phyloP scores from a whole-genome alignment of 35 echinoderm and acorn worm species.

The Lytechinus pictus region DNA sequence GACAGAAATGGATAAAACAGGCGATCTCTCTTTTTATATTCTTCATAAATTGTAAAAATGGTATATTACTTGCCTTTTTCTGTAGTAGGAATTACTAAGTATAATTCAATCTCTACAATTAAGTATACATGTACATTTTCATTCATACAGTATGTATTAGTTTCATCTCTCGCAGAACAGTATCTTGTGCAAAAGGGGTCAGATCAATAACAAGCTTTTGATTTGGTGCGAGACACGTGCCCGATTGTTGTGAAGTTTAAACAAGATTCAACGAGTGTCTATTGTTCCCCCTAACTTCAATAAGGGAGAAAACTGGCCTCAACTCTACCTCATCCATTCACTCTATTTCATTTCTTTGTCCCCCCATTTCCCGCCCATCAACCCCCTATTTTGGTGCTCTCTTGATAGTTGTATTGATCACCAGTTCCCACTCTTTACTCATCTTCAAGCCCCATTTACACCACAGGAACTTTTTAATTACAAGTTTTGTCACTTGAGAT shows the following conservation, averaged over 20 bases:
- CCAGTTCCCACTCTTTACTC: neutral
- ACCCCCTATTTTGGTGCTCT: neutral
- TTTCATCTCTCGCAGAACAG: neutral
- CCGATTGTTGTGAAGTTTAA: constrained; percentile 2
- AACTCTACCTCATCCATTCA: neutral
- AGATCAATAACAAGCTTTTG: constrained; percentile 33
- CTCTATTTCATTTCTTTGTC: neutral
- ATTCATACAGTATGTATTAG: no score
- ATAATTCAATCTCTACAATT: no score
- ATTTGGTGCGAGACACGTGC: constrained; percentile 22
- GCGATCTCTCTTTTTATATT: no score
- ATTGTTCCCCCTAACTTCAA: neutral
- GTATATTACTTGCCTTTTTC: no score
- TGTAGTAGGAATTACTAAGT: no score
- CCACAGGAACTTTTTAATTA: no score
- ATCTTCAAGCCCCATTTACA: neutral
- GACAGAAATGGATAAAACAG: no score
- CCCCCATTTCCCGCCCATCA: neutral
- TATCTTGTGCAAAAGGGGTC: neutral
- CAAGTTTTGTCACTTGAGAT: no score
- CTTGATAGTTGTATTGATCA: neutral
- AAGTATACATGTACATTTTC: no score
- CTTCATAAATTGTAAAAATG: no score
- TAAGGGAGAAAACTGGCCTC: neutral
- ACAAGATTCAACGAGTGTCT: neutral